Evolutionary conservation across 2,113 vertebrate species (phyloP).

Genomic region (Aphelocoma coerulescens): DNA sequence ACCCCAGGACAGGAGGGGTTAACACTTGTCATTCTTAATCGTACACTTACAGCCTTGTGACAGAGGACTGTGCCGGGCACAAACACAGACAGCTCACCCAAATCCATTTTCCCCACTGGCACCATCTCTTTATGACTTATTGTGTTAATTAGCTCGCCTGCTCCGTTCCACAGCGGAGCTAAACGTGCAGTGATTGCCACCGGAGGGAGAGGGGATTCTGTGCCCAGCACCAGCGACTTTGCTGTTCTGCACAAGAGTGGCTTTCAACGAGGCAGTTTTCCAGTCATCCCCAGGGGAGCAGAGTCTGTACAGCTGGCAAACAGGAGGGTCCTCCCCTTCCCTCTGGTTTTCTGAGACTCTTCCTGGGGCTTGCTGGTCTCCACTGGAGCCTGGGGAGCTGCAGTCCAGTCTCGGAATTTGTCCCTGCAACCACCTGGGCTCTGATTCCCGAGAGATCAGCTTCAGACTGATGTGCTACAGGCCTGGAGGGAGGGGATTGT

Average conservation of each 20-base stretch:
- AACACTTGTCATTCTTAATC: slow-evolving; percentile 39
- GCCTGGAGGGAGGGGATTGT: neutral
- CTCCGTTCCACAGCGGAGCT: fast-evolving
- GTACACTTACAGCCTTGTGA: neutral
- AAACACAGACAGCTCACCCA: neutral
- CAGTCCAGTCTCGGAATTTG: neutral
- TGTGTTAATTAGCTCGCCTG: neutral
- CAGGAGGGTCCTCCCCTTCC: neutral
- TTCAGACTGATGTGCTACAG: neutral
- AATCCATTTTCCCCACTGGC: slow-evolving; percentile 13
- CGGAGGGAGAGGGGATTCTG: neutral
- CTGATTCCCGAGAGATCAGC: neutral
- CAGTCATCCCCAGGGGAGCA: neutral
- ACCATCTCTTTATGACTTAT: neutral
- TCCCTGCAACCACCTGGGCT: neutral
- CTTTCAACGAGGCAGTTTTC: neutral
- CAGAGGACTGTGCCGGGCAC: neutral
- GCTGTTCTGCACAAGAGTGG: neutral
- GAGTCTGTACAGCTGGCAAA: neutral
- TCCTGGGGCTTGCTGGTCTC: neutral
- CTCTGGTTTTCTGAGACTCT: neutral
- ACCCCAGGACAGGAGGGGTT: neutral
- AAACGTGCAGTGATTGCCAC: neutral
- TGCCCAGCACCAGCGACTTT: neutral
- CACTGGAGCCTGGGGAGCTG: neutral